Base-by-base conservation (phyloP, 2,888 invertebrate species). In the Nymphalis polychloros region DNA sequence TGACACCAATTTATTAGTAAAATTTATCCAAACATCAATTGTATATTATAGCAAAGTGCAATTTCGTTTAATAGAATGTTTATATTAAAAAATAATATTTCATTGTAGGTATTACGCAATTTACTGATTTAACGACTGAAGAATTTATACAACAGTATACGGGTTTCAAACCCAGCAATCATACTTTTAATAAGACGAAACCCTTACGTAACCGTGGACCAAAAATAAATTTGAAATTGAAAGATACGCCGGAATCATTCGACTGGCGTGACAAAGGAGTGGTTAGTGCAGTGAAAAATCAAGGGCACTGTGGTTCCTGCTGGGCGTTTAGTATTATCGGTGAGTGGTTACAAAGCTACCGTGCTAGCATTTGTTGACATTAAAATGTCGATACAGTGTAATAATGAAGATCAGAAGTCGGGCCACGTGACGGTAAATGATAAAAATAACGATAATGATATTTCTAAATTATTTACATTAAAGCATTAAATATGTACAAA, bases 251-350 rank as follows among this genome's bases (percentile, higher is more conserved):
- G 2, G 62, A 72, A n/a, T 35, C n/a, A 0, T 76, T 77, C 1
- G 97, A 97, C 82, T 97, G 97, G 97, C 94, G 97, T 72, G 76
- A 88, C 1, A 81, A 94, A 52, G 96, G 96, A 8, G 96, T 95
- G 23, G 97, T 97, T 2, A 96, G 97, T 0, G 90, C 88, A 0
- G 93, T 97, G 17, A 97, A 97, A 81, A 93, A 97, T 87, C 97
- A 97, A 90, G 95, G 94, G 27, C 84, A 85, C 60, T 97, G 97
- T 82, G 97, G 97, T 46, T 95, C 96, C 35, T 97, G 97, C 88
- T 98, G 96, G 97, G 94, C 97, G 48, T 83, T 82, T 53, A 75
- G 78, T 65, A 27, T 17, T 6, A 68, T 23, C 20, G 68, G 68
- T 68, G 23, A 48, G 35, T 46, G 5, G 7, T 20, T 16, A 53